Evolutionary conservation across 53 echinoderm and acorn worm species (phyloP), one percentile per base, ranked within the genome.

Genomic region (Crossaster papposus): DNA sequence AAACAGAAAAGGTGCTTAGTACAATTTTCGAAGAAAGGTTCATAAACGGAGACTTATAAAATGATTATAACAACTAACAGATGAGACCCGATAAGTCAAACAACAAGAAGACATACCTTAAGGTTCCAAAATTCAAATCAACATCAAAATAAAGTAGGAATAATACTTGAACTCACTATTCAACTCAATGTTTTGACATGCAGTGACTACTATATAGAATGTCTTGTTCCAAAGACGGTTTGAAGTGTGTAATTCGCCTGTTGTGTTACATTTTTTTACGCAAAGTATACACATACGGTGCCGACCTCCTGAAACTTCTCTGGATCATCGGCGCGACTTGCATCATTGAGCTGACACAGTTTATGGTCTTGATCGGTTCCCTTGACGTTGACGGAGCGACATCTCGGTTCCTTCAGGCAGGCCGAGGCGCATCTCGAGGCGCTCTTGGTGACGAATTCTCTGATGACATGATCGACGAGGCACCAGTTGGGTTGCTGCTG

Each of bases 391-490:
- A 81, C 8, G 30, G 81, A 81, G 81, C 63, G 81, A 58, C 81
- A 81, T 63, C 35, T 17, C 15, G 81, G 64, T 31, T 81, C 81
- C 81, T 63, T 35, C 55, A 63, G 31, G 81, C 81, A 81, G 81
- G 81, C 63, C 20, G 34, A 81, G 31, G 81, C 81, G 23, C 81
- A 81, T 30, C 81, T 63, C 12, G 62, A 58, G 32, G 58, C 58
- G 81, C 81, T 81, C 31, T 54, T 63, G 81, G 62, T 63, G 81
- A 64, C 34, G 34, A 81, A 81, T 58, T 81, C 81, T 34, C 62
- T 54, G 81, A 62, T 81, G 81, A 81, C 58, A 58, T 81, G 63
- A 62, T 32, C 81, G 34, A 81, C 81, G n/a, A 81, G 81, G 81
- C 81, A 81, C 10, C 20, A 32, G 81, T 58, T 81, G 36, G 63